Base-by-base conservation (phyloP, 92 coral and sea anemone genomes). In the Phenganax marumi region DNA sequence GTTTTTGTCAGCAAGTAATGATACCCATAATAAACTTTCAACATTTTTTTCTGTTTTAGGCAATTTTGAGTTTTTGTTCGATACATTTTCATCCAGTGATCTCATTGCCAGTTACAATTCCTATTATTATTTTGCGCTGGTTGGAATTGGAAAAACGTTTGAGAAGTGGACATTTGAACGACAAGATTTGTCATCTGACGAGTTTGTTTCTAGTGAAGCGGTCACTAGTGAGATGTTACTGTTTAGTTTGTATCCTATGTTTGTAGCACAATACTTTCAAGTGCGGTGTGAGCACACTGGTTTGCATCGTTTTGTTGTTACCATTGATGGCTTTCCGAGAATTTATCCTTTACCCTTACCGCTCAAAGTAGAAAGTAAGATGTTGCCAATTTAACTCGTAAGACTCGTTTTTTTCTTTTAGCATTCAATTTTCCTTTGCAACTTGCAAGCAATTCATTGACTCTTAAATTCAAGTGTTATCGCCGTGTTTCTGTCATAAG, bases 101-200 rank as follows among this genome's bases (percentile, higher is more conserved):
- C 23, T 12, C 12, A 17, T 74, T 23, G 60, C 61, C 49, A 52
- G 14, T 52, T 74, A 52, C 25, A 24, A 74, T 14, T 50, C 79
- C 47, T 8, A 10, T 0, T 52, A 6, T 33, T 18, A 2, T 7
- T 19, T 52, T 23, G 8, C 3, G n/a, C 19, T 74, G 56, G 2
- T 74, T 25, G 79, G 79, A 2, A 18, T 74, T 23, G 79, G 79
- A 16, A 39, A 52, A 25, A 22, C 79, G 26, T 72, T 25, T 16
- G 39, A 72, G 19, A 55, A 49, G 12, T 21, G 52, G 24, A 1
- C 17, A 25, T 74, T 74, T n/a, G 61, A 74, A 74, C 52, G 58
- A 14, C 12, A 50, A 25, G 64, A 74, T 33, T 74, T 47, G 64
- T 25, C 18, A 74, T 51, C 60, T 10, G 72, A 49, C 9, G 1